Conservation (phyloP, 2,888 invertebrate species). For the Coenonympha glycerion region DNA sequence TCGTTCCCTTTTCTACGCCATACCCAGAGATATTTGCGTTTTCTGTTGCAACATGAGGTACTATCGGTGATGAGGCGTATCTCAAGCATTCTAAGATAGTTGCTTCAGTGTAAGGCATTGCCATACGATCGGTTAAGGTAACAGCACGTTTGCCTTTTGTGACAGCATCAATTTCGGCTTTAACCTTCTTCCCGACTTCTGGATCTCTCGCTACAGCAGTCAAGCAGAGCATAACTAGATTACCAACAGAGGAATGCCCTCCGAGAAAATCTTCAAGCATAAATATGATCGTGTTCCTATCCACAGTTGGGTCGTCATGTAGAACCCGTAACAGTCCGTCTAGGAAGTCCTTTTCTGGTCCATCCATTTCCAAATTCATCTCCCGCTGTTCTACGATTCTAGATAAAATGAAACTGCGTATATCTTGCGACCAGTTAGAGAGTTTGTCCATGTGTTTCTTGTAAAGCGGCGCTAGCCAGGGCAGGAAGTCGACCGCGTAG, state of each 20-base stretch:
- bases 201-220: constrained; percentile 81
- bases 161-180: constrained; percentile 79
- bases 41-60: constrained; percentile 90
- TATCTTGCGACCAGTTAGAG: constrained; percentile 80
- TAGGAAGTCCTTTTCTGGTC: constrained; percentile 83
- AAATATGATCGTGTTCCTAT: constrained; percentile 85
- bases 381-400: constrained; percentile 80
- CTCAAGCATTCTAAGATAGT: constrained; percentile 87
- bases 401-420: constrained; percentile 83
- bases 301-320: constrained; percentile 79
- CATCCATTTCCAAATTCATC: constrained; percentile 73
- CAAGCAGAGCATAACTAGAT: constrained; percentile 85
- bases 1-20: constrained; percentile 83
- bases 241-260: constrained; percentile 91
- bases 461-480: constrained; percentile 86
- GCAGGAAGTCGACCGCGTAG: constrained; percentile 89
- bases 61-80: constrained; percentile 89
- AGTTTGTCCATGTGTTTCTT: constrained; percentile 80
- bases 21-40: constrained; percentile 83
- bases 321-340: constrained; percentile 85
- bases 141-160: constrained; percentile 76
- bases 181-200: constrained; percentile 79
- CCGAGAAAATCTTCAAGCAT: constrained; percentile 92
- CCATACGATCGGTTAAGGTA: constrained; percentile 79
- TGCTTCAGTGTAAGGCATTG: constrained; percentile 87